phyloP scores from a whole-genome alignment of 2,888 invertebrate species.

The Agriopis aurantiaria region DNA sequence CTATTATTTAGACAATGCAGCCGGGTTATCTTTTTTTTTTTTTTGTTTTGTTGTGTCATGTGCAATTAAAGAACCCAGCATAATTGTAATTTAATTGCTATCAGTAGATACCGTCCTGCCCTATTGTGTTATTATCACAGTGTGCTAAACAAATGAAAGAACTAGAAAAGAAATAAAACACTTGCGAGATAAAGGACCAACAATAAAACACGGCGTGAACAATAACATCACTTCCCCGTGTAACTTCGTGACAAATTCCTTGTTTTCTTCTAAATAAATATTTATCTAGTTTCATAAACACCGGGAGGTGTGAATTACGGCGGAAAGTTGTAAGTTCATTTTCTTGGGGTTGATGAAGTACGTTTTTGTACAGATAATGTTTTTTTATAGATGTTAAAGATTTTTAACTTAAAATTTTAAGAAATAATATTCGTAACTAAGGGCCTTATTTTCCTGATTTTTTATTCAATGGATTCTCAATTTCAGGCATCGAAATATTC shows the following conservation, averaged over 20 bases:
- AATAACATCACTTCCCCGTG: conserved; percentile 38
- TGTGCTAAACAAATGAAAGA: conserved; percentile 23
- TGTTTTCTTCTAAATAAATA: conserved; percentile 39
- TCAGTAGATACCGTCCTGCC: background rate
- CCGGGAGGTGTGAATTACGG: conserved; percentile 35
- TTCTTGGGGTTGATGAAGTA: background rate
- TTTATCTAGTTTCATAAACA: conserved; percentile 40
- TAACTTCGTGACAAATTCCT: conserved; percentile 35
- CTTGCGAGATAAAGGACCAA: conserved; percentile 24
- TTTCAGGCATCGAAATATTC: no score
- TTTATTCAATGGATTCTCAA: no score
- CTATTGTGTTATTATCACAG: conserved; percentile 4
- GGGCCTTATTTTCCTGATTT: no score
- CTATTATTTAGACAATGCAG: no score
- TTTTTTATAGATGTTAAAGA: no score
- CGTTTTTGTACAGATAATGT: no score
- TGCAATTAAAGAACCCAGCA: background rate
- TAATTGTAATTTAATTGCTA: background rate
- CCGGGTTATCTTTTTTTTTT: no score
- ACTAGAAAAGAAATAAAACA: conserved; percentile 22
- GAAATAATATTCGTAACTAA: no score
- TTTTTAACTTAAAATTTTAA: no score
- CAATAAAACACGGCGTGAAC: conserved; percentile 36
- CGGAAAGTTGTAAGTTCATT: background rate
- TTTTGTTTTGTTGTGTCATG: background rate